Evolutionary conservation across 2,888 invertebrate genomes (phyloP), one percentile per base, ranked within the genome.

Genomic region (Lottia scabra): DNA sequence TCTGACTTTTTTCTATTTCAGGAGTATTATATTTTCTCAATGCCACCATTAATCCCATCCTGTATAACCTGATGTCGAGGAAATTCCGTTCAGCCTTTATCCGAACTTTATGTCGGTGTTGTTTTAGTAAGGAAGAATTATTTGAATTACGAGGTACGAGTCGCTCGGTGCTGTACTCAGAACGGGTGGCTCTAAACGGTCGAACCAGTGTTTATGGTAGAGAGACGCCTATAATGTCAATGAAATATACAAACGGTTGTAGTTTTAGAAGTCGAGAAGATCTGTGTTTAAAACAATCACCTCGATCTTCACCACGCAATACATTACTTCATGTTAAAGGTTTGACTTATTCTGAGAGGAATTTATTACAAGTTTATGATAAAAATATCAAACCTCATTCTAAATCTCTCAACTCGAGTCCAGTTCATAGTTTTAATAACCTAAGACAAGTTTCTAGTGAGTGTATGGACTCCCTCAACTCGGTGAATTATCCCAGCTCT

Each of bases 31-130:
- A 97, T 91, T 98, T 96, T 90, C 90, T 97, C 83, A 97, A 96
- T 12, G 96, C 97, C 10, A 96, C 96, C 83, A 94, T 97, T 86
- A 98, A 98, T 90, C 97, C 98, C 0, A 92, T 97, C 79, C 92
- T 97, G 46, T 98, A 98, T 91, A 95, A 97, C 90, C 94, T 97
- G 68, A 95, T 98, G 96, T 97, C 96, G 13, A 93, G 95, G 89
- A 96, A 97, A 89, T 98, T 97, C 88, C 92, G 97, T 38, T 94
- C 94, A 80, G 97, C 97, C 66, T 97, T 97, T 90, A 95, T 95
- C 94, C 96, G 89, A 66, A 90, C 90, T 4, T 79, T 90, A 44
- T 88, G 87, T 71, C 79, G 86, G 43, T 84, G 86, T 67, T 84
- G 83, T 74, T 71, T 67, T 65, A 45, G 80, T 56, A 73, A 78